phyloP scores from a whole-genome alignment of 2,888 invertebrate species.

The Drosophila gaucha region DNA sequence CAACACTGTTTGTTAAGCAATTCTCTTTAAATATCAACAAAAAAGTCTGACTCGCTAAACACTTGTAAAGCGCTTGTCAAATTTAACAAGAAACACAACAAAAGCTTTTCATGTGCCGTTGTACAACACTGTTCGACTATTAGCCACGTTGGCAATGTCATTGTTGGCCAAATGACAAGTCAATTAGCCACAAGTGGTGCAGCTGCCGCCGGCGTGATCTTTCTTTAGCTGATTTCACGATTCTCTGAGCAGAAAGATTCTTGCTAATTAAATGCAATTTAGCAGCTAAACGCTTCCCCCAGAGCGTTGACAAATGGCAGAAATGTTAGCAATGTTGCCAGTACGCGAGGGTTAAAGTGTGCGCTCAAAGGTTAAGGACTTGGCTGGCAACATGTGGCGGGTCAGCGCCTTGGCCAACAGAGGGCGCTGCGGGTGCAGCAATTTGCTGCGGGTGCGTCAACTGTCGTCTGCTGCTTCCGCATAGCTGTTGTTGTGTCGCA shows the following conservation, averaged over 20 bases:
- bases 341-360: too few species aligned
- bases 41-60: neutral
- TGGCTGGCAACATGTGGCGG: slow-evolving; percentile 28
- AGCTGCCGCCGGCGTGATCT: slow-evolving; percentile 6
- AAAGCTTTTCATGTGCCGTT: neutral
- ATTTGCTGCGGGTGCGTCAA: slow-evolving; percentile 40
- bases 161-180: slow-evolving; percentile 26
- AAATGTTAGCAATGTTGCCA: slow-evolving; percentile 4
- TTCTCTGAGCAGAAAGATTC: slow-evolving; percentile 31
- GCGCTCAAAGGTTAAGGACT: slow-evolving; percentile 2
- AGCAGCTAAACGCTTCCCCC: slow-evolving; percentile 39
- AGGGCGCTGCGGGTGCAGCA: slow-evolving; percentile 9
- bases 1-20: too few species aligned
- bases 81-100: neutral
- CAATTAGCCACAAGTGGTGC: slow-evolving; percentile 33
- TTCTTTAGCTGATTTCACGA: slow-evolving; percentile 4
- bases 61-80: neutral
- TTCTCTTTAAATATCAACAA: too few species aligned
- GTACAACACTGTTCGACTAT: slow-evolving; percentile 10
- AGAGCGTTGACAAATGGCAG: slow-evolving; percentile 25
- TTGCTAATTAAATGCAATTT: slow-evolving; percentile 51
- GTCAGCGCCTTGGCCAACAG: slow-evolving; percentile 20
- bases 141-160: neutral
- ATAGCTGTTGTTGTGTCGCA: slow-evolving; percentile 31
- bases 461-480: slow-evolving; percentile 37